Conservation (phyloP, 2,797 vertebrate species). For the Melanotaenia pygmaea region DNA sequence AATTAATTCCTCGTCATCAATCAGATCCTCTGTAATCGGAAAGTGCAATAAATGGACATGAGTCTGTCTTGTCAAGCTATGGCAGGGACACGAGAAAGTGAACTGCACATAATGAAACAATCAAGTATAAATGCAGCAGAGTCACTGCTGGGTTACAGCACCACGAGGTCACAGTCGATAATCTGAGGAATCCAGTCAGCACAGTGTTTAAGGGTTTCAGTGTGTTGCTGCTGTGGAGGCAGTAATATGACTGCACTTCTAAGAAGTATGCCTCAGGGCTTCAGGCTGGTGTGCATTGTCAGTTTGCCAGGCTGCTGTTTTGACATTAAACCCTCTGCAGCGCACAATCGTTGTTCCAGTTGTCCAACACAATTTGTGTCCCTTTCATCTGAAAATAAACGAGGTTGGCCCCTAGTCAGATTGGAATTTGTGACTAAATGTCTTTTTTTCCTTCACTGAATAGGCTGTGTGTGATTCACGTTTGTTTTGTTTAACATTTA, state of each 20-base stretch:
- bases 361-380: constrained; percentile 76
- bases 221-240: constrained; percentile 41
- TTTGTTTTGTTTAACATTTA: constrained; percentile 9
- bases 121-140: constrained; percentile 36
- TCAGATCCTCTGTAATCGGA: constrained; percentile 52
- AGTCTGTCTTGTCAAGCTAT: constrained; percentile 52
- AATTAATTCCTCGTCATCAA: constrained; percentile 64
- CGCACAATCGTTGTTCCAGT: constrained; percentile 72
- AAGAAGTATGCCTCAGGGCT: constrained; percentile 57
- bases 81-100: constrained; percentile 19
- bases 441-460: background rate
- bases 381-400: constrained; percentile 71
- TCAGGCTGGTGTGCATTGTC: constrained; percentile 58
- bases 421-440: constrained; percentile 12
- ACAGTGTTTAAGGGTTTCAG: constrained; percentile 32
- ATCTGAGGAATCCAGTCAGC: constrained; percentile 40
- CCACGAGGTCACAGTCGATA: constrained; percentile 34
- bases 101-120: constrained; percentile 34
- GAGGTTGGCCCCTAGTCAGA: constrained; percentile 56
- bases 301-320: constrained; percentile 62
- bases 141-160: constrained; percentile 29
- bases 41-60: constrained; percentile 52
- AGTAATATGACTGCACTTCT: constrained; percentile 58
- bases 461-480: background rate
- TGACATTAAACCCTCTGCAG: constrained; percentile 75